These are phyloP conservation scores for Limnephilus lunatus DNA, from an alignment of 2,888 invertebrate genomes.

Conservation along the genomic window DNA sequence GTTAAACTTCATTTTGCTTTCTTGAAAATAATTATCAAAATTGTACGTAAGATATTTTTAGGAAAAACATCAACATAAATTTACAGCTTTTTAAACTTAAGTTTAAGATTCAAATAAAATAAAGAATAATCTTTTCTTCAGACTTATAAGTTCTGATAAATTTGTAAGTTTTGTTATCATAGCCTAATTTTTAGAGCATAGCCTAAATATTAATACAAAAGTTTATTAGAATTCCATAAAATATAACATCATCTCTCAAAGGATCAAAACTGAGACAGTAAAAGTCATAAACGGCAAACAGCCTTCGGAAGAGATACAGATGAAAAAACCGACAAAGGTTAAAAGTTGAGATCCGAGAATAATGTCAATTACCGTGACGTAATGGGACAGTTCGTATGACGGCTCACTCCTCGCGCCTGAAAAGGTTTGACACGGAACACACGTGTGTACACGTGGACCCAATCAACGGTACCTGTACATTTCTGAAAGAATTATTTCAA, in stretches of 20 bases:
- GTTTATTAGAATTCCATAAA: neutral
- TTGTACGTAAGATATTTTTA: neutral
- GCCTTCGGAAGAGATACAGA: neutral
- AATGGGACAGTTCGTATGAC: slow-evolving; percentile 38
- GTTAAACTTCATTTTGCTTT: too few relatives aligned
- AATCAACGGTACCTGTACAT: neutral
- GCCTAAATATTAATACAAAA: neutral
- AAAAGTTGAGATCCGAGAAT: slow-evolving; percentile 56
- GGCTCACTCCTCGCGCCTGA: neutral
- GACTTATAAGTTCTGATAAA: too few relatives aligned
- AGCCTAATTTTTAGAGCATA: neutral
- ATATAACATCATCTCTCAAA: neutral
- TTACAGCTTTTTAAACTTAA: neutral
- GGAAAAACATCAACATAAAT: neutral
- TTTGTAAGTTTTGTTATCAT: neutral
- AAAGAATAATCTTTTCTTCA: neutral
- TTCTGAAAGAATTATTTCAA: neutral
- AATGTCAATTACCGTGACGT: slow-evolving; percentile 62
- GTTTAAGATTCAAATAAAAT: neutral
- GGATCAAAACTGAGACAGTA: neutral
- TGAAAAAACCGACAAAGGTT: slow-evolving; percentile 53
- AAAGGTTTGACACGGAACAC: neutral
- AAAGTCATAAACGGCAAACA: slow-evolving; percentile 29
- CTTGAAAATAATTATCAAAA: neutral
- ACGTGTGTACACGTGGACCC: neutral